phyloP scores from a whole-genome alignment of 2,113 vertebrate species.

The Cheirogaleus medius region DNA sequence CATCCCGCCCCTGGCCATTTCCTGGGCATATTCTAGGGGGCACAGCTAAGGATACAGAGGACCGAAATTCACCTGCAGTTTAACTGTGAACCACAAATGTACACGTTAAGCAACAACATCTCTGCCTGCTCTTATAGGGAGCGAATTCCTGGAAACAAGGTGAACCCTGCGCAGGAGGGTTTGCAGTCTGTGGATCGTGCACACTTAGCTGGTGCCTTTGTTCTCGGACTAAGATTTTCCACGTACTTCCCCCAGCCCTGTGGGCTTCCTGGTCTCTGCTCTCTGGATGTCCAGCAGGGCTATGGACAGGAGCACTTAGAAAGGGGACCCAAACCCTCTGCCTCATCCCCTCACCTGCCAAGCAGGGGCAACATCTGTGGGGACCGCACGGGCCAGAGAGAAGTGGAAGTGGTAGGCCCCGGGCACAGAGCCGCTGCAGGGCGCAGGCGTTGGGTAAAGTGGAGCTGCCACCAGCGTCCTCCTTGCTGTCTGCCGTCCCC shows the following conservation, averaged over 20 bases:
- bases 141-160: neutral
- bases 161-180: neutral
- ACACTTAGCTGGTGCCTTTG: accelerated
- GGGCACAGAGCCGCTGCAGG: neutral
- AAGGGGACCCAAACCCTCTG: no score
- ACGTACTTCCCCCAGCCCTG: no score
- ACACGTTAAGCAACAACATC: neutral
- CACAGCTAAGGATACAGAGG: neutral
- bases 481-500: neutral
- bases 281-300: neutral
- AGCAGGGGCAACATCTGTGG: neutral
- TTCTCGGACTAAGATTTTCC: neutral
- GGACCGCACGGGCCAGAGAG: neutral
- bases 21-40: neutral
- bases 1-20: accelerated
- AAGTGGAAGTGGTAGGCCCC: neutral
- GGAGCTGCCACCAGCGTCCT: neutral
- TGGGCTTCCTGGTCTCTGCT: neutral
- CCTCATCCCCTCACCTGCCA: neutral
- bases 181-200: neutral
- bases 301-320: neutral
- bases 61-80: accelerated
- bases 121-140: accelerated
- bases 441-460: neutral
- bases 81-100: neutral